Base-by-base conservation (phyloP, 1,140 invertebrate species). In the Micrasema minimum region DNA sequence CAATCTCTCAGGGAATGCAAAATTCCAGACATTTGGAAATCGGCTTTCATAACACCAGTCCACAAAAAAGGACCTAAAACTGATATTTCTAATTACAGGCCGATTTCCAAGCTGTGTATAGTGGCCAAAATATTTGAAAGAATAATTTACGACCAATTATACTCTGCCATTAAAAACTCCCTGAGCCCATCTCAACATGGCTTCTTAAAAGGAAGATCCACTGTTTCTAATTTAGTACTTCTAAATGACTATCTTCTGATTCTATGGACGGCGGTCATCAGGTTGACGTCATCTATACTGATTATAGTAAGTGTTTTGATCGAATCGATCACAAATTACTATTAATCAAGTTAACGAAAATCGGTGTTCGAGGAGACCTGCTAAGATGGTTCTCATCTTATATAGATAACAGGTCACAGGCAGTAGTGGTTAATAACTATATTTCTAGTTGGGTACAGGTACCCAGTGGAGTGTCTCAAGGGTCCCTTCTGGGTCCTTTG, bases 251-350 rank as follows among this genome's bases (percentile, higher is more conserved):
- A 31, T 7, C 7, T 31, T 31, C 26, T 4, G 26, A 31, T 31
- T 31, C 26, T 11, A 76, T 76, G 72, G 72, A 76, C 0, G 35
- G 38, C 9, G 22, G 31, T 23, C 37, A 31, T 10, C 77, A 77
- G 57, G 77, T 78, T 12, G 76, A 78, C 61, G 71, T 76, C 1
- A 68, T 78, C 16, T 77, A 78, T 38, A 78, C 74, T 2, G 78
- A 79, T 61, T 78, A 77, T 50, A 71, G 69, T 14, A 79, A 78
- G 45, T 72, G 71, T 6, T 78, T 76, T 22, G 76, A 78, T 65
- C 59, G 70, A 7, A 72, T 78, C 43, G 62, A 76, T 48, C 76
- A 78, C 64, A 20, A 59, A 31, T 31, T 31, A 26, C 18, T 76
- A 9, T 41, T 78, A 10, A n/a, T 23, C 72, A 51, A 7, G 12